A percentile compares a stretch with the other conserved stretches of the same genome.
These are phyloP conservation scores for Clarias macrocephalus DNA, from an alignment of 2,113 vertebrate species.

Conservation along the genomic window DNA sequence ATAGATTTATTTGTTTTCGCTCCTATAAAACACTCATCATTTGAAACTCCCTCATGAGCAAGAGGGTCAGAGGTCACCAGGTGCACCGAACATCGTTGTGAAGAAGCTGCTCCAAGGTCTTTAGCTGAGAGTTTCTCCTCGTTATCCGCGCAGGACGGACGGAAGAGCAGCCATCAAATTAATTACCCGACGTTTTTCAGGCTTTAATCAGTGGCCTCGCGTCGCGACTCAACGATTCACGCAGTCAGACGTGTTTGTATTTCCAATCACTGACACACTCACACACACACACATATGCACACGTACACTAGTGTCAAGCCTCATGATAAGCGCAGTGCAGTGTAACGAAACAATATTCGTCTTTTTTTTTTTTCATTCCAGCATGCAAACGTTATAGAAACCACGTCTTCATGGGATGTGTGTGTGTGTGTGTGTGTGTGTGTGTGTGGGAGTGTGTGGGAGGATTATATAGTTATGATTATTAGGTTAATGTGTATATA, in stretches of 20 bases:
- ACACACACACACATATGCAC: not conserved
- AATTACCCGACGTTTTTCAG: conserved; percentile 43
- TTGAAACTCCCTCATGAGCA: not conserved
- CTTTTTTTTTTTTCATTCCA: not conserved
- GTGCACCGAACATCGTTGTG: not conserved
- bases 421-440: not conserved
- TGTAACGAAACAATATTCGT: not conserved
- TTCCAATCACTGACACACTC: not conserved
- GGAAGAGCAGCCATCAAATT: conserved; percentile 49
- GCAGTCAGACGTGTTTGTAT: conserved; percentile 1
- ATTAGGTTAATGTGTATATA: not conserved
- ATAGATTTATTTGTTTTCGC: conserved; percentile 27
- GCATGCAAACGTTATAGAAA: not conserved
- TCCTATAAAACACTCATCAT: not conserved
- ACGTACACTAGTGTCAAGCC: not conserved
- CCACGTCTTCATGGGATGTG: not conserved
- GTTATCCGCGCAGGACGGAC: conserved; percentile 46
- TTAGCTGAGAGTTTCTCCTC: conserved; percentile 30
- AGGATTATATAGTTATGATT: not conserved
- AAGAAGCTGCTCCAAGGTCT: conserved; percentile 8
- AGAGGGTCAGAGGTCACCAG: not conserved
- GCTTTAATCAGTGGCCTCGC: conserved; percentile 52
- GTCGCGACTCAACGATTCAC: not conserved
- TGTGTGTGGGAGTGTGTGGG: not conserved
- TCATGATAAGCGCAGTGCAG: not conserved